Conservation (phyloP, 2,797 vertebrate species). For the Scomberomorus guttatus region DNA sequence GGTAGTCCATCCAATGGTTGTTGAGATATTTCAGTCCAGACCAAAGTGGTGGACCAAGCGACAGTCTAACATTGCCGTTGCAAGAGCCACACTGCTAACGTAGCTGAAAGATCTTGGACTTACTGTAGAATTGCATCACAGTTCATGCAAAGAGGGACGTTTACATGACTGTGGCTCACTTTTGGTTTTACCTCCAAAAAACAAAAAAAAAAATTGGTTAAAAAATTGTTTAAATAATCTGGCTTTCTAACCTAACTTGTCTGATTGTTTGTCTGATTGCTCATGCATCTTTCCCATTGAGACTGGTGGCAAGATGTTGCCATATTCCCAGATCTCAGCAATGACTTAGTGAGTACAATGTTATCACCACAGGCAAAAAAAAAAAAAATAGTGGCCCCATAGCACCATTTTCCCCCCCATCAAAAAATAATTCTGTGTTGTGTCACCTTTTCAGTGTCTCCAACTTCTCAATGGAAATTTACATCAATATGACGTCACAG, state of each 20-base stretch:
- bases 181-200: too few species aligned
- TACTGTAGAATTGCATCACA: not conserved
- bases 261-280: not conserved
- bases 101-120: not conserved
- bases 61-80: not conserved
- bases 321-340: not conserved
- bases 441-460: conserved; percentile 3
- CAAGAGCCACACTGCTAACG: not conserved
- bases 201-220: too few species aligned
- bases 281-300: not conserved
- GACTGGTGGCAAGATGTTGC: not conserved
- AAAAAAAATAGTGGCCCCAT: not conserved
- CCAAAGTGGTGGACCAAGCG: not conserved
- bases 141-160: too few species aligned
- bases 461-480: conserved; percentile 40
- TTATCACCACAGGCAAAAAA: not conserved
- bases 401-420: too few species aligned
- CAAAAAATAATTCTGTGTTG: not conserved
- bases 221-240: not conserved
- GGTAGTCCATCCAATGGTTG: not conserved
- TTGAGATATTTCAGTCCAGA: too few species aligned
- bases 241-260: not conserved
- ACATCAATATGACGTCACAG: conserved; percentile 32
- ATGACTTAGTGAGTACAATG: not conserved
- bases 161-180: too few species aligned